Conservation (phyloP, 2,888 invertebrate species). For the Platyscelio sp. region DNA sequence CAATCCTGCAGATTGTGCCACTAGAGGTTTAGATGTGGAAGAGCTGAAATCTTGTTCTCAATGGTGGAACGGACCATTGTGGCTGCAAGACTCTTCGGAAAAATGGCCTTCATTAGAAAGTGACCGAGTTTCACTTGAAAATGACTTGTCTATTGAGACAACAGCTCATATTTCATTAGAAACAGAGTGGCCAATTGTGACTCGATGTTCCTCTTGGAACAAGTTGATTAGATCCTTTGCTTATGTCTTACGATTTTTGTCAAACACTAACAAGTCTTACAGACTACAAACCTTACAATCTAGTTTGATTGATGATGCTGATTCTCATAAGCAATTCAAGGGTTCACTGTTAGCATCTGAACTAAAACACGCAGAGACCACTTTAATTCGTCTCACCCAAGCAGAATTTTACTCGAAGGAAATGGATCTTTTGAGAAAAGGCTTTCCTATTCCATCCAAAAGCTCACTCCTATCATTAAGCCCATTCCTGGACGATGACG, state of each 20-base stretch:
- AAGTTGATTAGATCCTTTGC: neutral
- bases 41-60: too few relatives aligned
- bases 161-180: neutral
- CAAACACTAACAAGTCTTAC: neutral
- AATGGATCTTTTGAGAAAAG: neutral
- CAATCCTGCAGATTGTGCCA: too few relatives aligned
- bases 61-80: too few relatives aligned
- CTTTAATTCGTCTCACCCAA: neutral
- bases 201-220: neutral
- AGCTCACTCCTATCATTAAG: constrained; percentile 3
- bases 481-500: constrained; percentile 26
- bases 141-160: neutral
- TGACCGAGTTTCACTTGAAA: neutral
- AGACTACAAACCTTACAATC: too few relatives aligned
- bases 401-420: neutral
- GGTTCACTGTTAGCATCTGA: too few relatives aligned
- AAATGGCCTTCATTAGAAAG: neutral
- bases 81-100: too few relatives aligned
- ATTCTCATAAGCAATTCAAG: neutral
- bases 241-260: constrained; percentile 2
- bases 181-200: neutral
- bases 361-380: too few relatives aligned
- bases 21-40: too few relatives aligned
- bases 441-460: neutral
- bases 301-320: too few relatives aligned